Evolutionary conservation across 2,888 invertebrate genomes (phyloP), one percentile per base, ranked within the genome.

Genomic region (Tetrapedia diversipes): DNA sequence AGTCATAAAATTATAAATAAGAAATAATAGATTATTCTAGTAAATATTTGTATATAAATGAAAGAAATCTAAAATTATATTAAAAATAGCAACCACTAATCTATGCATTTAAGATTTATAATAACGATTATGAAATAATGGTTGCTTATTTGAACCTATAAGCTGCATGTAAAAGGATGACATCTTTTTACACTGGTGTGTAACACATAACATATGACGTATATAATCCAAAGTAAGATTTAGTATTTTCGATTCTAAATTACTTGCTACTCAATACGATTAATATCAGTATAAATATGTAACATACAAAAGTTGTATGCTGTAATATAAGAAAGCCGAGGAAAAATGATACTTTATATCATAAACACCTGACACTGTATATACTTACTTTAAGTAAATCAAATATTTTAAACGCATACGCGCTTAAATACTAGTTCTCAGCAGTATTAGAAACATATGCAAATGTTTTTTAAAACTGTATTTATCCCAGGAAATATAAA

Each of bases 401-500:
- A 49, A 77, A 54, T 27, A 75, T 39, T 49, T 43, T 27, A 32
- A 19, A 41, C 57, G 59, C 66, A 53, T 59, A 61, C 54, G 51
- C 57, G 41, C 57, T 64, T 78, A 54, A 49, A 65, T 66, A 59
- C 29, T 63, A 74, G 69, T 79, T 79, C 56, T 65, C 69, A 66
- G 74, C 65, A 79, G 79, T 74, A 79, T 70, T 66, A 79, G 77
- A 69, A 74, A 74, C 61, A 70, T 79, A 67, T 74, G 57, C 53
- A 69, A 37, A 69, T 66, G 80, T 92, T 92, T 92, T 92, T 93
- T 91, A 93, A 93, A 93, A 93, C 92, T 93, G 93, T 93, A 92
- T 93, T 93, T 92, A 92, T 92, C 93, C 93, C 93, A 93, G 93
- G 92, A 93, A 93, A 93, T 90, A 91, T 94, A 94, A 93, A 94